Conservation (phyloP, 2,797 vertebrate species). For the Argyrosomus regius region DNA sequence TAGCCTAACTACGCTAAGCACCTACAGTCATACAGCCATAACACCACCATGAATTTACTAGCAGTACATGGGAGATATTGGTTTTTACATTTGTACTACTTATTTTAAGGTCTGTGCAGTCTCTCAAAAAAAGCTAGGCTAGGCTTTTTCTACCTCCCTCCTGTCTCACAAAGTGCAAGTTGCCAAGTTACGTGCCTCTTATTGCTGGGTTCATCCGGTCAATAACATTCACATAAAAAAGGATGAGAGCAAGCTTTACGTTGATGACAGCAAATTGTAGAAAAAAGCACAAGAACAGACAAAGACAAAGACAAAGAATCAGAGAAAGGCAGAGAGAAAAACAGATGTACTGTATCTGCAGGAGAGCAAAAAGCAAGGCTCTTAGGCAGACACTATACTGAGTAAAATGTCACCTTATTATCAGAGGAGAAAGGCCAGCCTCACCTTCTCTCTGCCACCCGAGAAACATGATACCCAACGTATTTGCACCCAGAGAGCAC, state of each 20-base stretch:
- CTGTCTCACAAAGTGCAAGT: constrained; percentile 29
- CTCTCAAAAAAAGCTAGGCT: constrained; percentile 15
- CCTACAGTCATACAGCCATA: neutral
- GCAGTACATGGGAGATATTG: neutral
- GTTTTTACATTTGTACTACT: neutral
- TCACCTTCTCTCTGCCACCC: constrained; percentile 42
- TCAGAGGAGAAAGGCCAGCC: constrained; percentile 58
- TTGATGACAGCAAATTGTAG: constrained; percentile 40
- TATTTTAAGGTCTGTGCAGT: constrained; percentile 9
- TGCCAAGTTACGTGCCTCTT: constrained; percentile 16
- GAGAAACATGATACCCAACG: constrained; percentile 47
- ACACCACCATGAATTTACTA: neutral
- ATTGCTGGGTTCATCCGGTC: constrained; percentile 29
- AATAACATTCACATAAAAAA: constrained; percentile 24
- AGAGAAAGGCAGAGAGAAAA: constrained; percentile 40
- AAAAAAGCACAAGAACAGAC: neutral
- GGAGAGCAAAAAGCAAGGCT: constrained; percentile 49
- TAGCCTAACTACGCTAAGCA: neutral
- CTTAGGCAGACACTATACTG: constrained; percentile 56
- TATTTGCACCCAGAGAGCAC: constrained; percentile 43
- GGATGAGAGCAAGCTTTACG: constrained; percentile 29
- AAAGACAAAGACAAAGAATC: neutral
- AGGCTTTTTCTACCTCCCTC: neutral
- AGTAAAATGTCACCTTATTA: constrained; percentile 76
- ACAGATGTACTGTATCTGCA: constrained; percentile 38